Conservation (phyloP, 2,113 vertebrate species). For the Irena cyanogastra region DNA sequence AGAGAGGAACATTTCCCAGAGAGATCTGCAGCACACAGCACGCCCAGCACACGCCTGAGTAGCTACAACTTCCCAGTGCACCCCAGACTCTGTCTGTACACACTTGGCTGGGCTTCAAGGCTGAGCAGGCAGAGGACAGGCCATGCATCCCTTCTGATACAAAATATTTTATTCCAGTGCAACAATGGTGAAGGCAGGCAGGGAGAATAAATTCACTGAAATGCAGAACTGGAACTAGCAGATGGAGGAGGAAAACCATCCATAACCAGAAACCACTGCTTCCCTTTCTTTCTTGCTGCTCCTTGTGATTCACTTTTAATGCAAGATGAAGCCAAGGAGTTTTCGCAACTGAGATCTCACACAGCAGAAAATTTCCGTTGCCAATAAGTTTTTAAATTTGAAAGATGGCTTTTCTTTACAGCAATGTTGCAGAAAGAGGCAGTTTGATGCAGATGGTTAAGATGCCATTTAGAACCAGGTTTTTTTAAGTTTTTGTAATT, state of each 20-base stretch:
- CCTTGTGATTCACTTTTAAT: neutral
- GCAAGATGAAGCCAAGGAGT: neutral
- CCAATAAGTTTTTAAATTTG: neutral
- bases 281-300: neutral
- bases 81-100: neutral
- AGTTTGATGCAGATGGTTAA: neutral
- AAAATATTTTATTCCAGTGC: neutral
- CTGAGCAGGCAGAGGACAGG: neutral
- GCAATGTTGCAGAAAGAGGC: neutral
- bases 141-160: neutral
- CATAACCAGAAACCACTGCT: neutral
- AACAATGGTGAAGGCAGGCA: neutral
- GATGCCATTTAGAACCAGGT: neutral
- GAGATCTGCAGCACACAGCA: neutral
- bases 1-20: neutral
- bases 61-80: neutral
- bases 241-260: neutral
- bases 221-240: neutral
- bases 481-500: neutral
- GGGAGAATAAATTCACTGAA: neutral
- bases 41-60: neutral
- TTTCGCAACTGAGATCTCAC: neutral
- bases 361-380: neutral
- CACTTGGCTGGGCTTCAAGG: neutral
- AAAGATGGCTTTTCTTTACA: neutral